Base-by-base conservation (phyloP, 2,888 invertebrate genomes). In the Parthenolecanium corni region DNA sequence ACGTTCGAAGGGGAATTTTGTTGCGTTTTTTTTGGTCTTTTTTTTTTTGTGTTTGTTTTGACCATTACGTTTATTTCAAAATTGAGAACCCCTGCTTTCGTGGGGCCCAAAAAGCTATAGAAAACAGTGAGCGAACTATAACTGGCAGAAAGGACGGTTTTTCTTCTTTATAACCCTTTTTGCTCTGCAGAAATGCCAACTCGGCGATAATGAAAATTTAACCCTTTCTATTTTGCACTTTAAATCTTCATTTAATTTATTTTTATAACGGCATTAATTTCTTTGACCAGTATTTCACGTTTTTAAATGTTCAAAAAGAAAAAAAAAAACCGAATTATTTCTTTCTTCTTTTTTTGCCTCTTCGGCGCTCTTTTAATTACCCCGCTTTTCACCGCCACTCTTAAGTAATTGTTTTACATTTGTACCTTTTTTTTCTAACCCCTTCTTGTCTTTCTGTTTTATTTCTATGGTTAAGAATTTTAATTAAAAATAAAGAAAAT, bases 121-220 rank as follows among this genome's bases (percentile, higher is more conserved):
- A 58, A 58, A 58, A 58, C 58, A 58, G 47, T 58, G 58, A 58
- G 47, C 58, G 58, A 58, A 58, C 49, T 58, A 58, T 58, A 58
- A 58, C 58, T 58, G 58, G 58, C 58, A 58, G 58, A 23, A 58
- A 58, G 49, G 58, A 58, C 49, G 58, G 58, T 58, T 58, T 58
- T 58, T 58, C 58, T 58, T 58, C 58, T 58, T 58, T 58, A 58
- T 49, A 58, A 58, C 58, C 58, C 58, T 58, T 58, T 58, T 58
- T n/a, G n/a, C 31, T 58, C 58, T 58, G 49, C 58, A 58, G 58
- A 58, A 58, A 58, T 58, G 58, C 58, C 58, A 58, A 58, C 58
- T 58, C 58, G 58, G 58, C 58, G 58, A 58, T 58, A 58, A 58
- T 58, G 58, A 58, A 58, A 58, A 58, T 58, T 58, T 58, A 58